These are phyloP conservation scores for Actias luna DNA, from an alignment of 2,888 invertebrate species.

Conservation along the genomic window DNA sequence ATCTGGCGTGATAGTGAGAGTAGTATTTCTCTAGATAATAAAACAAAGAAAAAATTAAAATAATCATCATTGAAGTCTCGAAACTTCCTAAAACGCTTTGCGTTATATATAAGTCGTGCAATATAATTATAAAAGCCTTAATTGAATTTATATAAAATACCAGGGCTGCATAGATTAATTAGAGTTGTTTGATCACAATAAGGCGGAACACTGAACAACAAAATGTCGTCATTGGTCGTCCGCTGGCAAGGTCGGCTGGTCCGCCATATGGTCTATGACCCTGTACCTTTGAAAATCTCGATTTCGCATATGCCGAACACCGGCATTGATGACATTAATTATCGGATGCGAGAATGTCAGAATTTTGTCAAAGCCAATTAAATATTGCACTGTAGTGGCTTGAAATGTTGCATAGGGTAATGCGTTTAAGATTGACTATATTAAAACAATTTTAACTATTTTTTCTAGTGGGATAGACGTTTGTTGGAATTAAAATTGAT, in stretches of 20 bases:
- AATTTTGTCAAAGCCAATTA: not conserved
- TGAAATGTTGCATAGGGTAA: not conserved
- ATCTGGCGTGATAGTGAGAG: no score
- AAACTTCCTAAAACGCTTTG: no score
- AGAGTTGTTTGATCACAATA: not conserved
- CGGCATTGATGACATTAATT: constrained; percentile 11
- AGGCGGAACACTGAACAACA: constrained; percentile 14
- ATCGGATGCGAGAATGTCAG: not conserved
- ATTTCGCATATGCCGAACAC: constrained; percentile 16
- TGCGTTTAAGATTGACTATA: no score
- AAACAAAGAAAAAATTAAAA: no score
- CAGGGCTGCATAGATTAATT: constrained; percentile 2
- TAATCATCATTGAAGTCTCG: no score
- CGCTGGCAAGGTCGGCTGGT: constrained; percentile 12
- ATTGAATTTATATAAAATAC: not conserved
- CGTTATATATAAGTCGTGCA: no score
- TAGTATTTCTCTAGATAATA: no score
- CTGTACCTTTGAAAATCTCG: constrained; percentile 2
- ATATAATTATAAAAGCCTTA: no score
- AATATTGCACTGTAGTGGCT: not conserved
- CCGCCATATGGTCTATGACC: constrained; percentile 15
- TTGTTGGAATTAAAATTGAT: no score
- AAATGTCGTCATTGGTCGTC: constrained; percentile 5
- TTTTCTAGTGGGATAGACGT: no score
- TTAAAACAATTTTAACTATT: no score